phyloP scores from a whole-genome alignment of 2,113 vertebrate species.

The Zapus hudsonius region DNA sequence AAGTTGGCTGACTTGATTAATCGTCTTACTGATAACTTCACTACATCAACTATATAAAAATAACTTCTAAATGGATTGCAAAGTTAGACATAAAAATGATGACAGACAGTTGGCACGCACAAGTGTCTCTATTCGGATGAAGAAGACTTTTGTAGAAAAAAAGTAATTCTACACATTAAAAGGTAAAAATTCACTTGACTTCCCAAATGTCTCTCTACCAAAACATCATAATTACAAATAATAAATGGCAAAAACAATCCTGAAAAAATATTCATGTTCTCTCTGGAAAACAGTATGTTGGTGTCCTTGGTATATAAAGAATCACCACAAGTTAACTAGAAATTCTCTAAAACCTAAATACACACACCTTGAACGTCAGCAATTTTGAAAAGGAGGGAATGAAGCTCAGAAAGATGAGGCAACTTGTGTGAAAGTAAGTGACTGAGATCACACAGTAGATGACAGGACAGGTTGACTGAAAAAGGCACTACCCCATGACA shows the following conservation, averaged over 20 bases:
- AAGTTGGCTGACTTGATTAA: background rate
- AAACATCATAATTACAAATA: background rate
- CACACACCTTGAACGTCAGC: background rate
- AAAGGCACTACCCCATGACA: background rate
- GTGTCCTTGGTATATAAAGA: background rate
- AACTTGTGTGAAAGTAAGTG: background rate
- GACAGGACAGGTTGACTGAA: background rate
- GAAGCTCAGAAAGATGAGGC: background rate
- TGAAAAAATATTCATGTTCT: background rate
- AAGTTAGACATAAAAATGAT: background rate
- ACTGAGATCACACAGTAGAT: background rate
- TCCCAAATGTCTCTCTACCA: background rate
- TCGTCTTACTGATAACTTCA: too few species aligned
- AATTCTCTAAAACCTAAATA: background rate
- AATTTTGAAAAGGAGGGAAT: background rate
- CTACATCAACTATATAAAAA: background rate
- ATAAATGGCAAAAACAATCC: background rate
- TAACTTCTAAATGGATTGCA: background rate
- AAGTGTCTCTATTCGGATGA: background rate
- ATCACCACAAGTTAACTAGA: background rate
- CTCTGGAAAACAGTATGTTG: background rate
- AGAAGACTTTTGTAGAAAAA: background rate
- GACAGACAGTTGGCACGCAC: background rate
- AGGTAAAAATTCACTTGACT: background rate
- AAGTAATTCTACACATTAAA: background rate